A percentile compares a stretch with the other conserved stretches of the same genome.
phyloP scores from a whole-genome alignment of 2,888 invertebrate genomes.

The Heliconius erato region DNA sequence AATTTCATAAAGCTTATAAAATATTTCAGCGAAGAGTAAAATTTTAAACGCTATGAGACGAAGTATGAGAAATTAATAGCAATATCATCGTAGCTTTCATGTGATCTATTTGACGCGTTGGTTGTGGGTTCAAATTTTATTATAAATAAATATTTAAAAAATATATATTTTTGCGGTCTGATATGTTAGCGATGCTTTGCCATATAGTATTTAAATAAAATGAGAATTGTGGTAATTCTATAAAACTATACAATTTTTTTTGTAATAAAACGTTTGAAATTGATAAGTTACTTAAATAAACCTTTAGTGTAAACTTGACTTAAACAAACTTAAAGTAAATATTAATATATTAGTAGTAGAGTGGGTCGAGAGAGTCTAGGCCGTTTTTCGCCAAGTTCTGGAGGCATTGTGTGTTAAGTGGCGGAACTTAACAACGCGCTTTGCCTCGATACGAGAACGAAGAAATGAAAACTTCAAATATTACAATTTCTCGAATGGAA shows the following conservation, averaged over 20 bases:
- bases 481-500: no score
- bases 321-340: background rate
- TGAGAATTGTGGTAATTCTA: background rate
- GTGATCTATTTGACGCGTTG: background rate
- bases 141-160: no score
- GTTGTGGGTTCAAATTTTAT: background rate
- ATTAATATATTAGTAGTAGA: background rate
- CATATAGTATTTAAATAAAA: no score
- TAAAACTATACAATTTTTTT: background rate
- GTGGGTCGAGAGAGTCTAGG: no score
- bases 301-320: background rate
- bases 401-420: no score
- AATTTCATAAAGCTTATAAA: constrained; percentile 24
- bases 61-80: constrained; percentile 2
- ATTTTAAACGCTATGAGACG: background rate
- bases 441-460: no score
- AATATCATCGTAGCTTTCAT: background rate
- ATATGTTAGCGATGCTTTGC: no score
- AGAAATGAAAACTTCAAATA: no score
- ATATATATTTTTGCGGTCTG: no score
- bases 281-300: background rate
- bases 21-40: background rate
- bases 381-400: no score
- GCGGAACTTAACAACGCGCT: no score
- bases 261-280: background rate